phyloP scores from a whole-genome alignment of 2,113 vertebrate genomes.

The Peromyscus maniculatus region DNA sequence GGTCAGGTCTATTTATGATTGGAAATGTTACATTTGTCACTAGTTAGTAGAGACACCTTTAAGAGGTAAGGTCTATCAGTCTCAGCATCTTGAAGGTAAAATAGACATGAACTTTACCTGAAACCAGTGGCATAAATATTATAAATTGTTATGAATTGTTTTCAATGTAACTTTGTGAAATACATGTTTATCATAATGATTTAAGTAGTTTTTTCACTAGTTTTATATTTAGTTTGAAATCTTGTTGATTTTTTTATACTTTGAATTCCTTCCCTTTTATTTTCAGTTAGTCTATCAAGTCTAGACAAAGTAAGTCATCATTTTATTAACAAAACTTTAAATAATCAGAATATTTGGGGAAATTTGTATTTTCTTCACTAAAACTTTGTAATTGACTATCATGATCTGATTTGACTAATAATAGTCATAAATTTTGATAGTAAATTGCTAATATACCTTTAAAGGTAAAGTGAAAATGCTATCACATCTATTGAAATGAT shows the following conservation, averaged over 20 bases:
- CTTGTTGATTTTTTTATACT: neutral
- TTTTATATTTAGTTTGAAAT: neutral
- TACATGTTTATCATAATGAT: neutral
- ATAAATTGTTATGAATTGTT: neutral
- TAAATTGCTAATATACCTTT: neutral
- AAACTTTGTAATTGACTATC: neutral
- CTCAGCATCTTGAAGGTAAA: neutral
- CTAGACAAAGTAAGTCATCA: neutral
- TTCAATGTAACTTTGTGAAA: neutral
- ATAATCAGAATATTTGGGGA: neutral
- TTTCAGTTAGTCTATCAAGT: neutral
- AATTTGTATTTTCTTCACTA: neutral
- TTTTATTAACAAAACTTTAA: neutral
- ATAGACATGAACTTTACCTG: accelerated
- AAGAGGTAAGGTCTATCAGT: neutral
- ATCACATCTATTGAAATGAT: neutral
- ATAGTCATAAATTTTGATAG: neutral
- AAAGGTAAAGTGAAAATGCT: neutral
- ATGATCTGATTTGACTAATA: neutral
- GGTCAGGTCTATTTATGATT: neutral
- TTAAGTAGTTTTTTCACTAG: neutral
- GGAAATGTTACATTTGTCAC: neutral
- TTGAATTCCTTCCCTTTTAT: neutral
- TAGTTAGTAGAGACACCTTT: neutral
- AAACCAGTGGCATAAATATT: neutral